These are phyloP conservation scores for Cactoblastis cactorum DNA, from an alignment of 2,888 invertebrate genomes.

Conservation along the genomic window DNA sequence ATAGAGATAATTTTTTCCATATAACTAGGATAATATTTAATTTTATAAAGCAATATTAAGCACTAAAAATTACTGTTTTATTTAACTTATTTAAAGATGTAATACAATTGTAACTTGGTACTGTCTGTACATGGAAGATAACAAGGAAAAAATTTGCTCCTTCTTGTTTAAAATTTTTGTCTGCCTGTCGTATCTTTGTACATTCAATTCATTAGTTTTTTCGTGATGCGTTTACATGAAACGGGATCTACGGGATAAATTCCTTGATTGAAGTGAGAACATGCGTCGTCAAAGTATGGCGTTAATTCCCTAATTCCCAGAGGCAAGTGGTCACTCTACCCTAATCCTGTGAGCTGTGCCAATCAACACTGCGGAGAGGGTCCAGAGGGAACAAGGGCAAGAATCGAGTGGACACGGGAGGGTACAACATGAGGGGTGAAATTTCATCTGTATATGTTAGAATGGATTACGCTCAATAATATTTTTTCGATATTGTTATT, in stretches of 20 bases:
- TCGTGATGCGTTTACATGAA: too few relatives aligned
- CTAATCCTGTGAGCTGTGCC: conserved; percentile 69
- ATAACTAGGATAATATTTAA: too few relatives aligned
- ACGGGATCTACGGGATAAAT: not conserved
- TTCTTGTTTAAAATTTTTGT: too few relatives aligned
- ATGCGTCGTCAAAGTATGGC: conserved; percentile 23
- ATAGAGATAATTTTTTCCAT: too few relatives aligned
- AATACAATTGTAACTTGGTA: too few relatives aligned
- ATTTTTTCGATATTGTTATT: not conserved
- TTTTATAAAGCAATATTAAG: too few relatives aligned
- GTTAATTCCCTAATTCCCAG: conserved; percentile 65
- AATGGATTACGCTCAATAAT: not conserved
- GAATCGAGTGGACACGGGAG: conserved; percentile 20
- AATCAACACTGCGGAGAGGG: conserved; percentile 63
- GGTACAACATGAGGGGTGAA: conserved; percentile 30
- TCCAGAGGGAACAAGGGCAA: conserved; percentile 33
- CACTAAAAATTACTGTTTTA: too few relatives aligned
- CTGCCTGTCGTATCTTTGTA: too few relatives aligned
- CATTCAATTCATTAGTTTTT: too few relatives aligned
- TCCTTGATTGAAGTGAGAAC: conserved; percentile 4
- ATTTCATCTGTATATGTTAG: conserved; percentile 18
- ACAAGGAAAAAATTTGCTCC: too few relatives aligned
- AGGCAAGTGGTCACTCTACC: conserved; percentile 65
- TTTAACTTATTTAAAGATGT: too few relatives aligned
- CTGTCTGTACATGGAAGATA: too few relatives aligned